Percentiles rank a stretch among this genome's conserved stretches.
These are phyloP conservation scores for Apistogramma diplotaenia DNA, from an alignment of 2,113 vertebrate genomes.

Conservation along the genomic window DNA sequence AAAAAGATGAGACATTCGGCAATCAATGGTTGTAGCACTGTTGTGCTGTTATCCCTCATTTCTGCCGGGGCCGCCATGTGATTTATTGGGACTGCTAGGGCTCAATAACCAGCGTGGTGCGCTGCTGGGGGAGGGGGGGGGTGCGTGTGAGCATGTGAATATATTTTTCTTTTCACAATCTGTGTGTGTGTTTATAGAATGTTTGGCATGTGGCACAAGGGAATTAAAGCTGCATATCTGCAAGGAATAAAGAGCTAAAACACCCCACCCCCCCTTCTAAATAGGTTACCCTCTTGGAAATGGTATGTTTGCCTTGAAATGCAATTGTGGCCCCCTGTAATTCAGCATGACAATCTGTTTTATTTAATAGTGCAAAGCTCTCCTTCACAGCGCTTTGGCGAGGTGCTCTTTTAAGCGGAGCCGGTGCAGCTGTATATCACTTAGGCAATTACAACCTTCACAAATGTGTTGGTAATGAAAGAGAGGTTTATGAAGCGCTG, in stretches of 20 bases:
- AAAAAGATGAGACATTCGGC: constrained; percentile 44
- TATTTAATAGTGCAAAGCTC: constrained; percentile 37
- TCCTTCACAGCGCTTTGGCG: constrained; percentile 1
- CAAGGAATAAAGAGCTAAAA: background rate
- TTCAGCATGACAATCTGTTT: constrained; percentile 50
- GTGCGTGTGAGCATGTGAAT: background rate
- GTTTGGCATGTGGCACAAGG: background rate
- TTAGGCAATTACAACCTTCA: constrained; percentile 59
- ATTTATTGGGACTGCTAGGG: constrained; percentile 58
- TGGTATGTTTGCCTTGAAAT: constrained; percentile 24
- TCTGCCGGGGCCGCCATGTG: constrained; percentile 27
- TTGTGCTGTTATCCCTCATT: constrained; percentile 58
- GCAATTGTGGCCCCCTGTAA: constrained; percentile 12
- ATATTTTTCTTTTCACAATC: background rate
- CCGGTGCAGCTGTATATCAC: constrained; percentile 49
- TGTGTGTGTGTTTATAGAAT: constrained; percentile 16
- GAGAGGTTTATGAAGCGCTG: constrained; percentile 47
- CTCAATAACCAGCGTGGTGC: constrained; percentile 30
- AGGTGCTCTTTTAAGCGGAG: constrained; percentile 55
- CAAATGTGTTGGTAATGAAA: constrained; percentile 57
- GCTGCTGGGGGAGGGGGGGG: constrained; percentile 19
- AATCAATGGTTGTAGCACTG: constrained; percentile 51
- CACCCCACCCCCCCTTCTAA: background rate
- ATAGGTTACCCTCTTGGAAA: constrained; percentile 8
- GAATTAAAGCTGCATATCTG: constrained; percentile 13